Evolutionary conservation across 2,113 vertebrate genomes (phyloP), one percentile per base, ranked within the genome.

Genomic region (Vimba vimba): DNA sequence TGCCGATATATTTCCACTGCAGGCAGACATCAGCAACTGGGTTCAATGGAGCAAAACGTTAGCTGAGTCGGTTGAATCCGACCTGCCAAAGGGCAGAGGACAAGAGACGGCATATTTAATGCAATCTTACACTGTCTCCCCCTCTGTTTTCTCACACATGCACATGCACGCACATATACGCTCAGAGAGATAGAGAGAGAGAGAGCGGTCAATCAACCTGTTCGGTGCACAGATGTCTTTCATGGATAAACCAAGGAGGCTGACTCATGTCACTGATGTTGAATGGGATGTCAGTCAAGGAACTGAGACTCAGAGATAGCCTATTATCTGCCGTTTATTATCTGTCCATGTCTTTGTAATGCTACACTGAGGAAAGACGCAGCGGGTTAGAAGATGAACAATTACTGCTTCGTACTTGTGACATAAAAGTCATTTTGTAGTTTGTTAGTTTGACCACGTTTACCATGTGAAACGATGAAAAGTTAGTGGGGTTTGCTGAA

Each of bases 231-330:
- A 81, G 91, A 89, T 88, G 79, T 80, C 64, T 68, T 79, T 83
- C 36, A 86, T 33, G 86, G 88, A 90, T 90, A 91, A 87, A 82
- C 76, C 76, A 86, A 66, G 75, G 82, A 86, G 86, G 79, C 80
- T 85, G 89, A 87, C 71, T 88, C 79, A 82, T 83, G 86, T 78
- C 86, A 85, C 2, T 80, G 77, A 74, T n/a, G 10, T 17, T 89
- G 79, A 90, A 85, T 90, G 77, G 76, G 77, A 83, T 84, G 86
- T 86, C 88, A 85, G 60, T 89, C 87, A 89, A 52, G 33, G 66
- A 17, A 64, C 52, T 52, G 78, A 82, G 57, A 50, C 52, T 62
- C 75, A 85, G 59, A 85, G 82, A 86, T 76, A 66, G 68, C 77
- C 59, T 75, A 39, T 77, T 89, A 87, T 87, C 85, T 82, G 77